phyloP scores from a whole-genome alignment of 2,797 vertebrate species.

The Sebastes itinus region DNA sequence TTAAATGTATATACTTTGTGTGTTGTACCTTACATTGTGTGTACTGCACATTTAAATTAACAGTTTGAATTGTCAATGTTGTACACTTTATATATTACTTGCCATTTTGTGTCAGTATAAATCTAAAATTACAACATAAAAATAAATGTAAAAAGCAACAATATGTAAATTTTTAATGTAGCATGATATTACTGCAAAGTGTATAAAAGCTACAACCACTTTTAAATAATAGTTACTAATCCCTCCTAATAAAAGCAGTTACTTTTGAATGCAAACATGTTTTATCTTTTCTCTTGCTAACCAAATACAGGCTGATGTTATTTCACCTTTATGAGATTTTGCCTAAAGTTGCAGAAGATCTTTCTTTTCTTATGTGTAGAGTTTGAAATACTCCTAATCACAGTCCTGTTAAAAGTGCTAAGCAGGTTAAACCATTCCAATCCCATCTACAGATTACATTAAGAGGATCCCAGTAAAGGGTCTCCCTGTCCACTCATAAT shows the following conservation, averaged over 20 bases:
- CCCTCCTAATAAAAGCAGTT: not conserved
- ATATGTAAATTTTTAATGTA: not conserved
- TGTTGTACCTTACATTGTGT: not conserved
- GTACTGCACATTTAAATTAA: not conserved
- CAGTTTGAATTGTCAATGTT: not conserved
- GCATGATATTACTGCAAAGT: not conserved
- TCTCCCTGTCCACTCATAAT: constrained; percentile 21
- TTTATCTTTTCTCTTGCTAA: not conserved
- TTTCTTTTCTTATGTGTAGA: not conserved
- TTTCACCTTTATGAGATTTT: not conserved
- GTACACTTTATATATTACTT: not conserved
- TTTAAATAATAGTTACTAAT: not conserved
- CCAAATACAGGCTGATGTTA: not conserved
- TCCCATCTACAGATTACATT: constrained; percentile 67
- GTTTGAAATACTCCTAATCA: constrained; percentile 17
- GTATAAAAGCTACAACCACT: not conserved
- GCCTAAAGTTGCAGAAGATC: not conserved
- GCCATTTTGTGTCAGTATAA: not conserved
- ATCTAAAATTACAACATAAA: not conserved
- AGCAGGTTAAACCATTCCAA: constrained; percentile 67
- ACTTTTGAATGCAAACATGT: not conserved
- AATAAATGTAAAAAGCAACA: not conserved
- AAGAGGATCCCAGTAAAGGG: constrained; percentile 59
- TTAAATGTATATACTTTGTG: not conserved
- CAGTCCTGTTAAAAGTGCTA: constrained; percentile 30